phyloP scores from a whole-genome alignment of 2,888 invertebrate genomes.

The Cryptocephalus primarius region DNA sequence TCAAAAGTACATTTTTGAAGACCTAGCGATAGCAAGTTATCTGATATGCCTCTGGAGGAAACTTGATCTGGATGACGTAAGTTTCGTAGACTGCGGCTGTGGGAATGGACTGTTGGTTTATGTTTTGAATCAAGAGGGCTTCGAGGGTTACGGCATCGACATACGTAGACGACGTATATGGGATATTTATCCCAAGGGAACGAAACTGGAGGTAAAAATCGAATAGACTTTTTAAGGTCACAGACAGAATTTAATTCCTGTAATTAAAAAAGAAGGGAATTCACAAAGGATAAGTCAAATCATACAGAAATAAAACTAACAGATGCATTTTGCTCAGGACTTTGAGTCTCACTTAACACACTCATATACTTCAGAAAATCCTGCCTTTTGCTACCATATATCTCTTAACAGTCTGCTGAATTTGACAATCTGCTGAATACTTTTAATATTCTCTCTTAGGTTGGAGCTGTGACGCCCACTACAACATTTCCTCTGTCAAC shows the following conservation, averaged over 20 bases:
- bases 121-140: conserved; percentile 76
- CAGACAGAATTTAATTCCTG: too few relatives aligned
- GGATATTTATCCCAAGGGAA: conserved; percentile 60
- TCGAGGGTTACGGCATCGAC: conserved; percentile 73
- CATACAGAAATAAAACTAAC: too few relatives aligned
- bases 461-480: conserved; percentile 50
- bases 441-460: conserved; percentile 37
- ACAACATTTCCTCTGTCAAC: conserved; percentile 61
- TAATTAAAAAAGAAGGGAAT: too few relatives aligned
- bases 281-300: too few relatives aligned
- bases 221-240: background rate
- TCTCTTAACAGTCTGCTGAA: too few relatives aligned
- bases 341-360: too few relatives aligned
- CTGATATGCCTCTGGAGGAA: conserved; percentile 65
- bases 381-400: too few relatives aligned
- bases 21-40: conserved; percentile 87
- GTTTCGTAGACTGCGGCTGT: conserved; percentile 91
- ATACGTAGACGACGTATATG: conserved; percentile 79
- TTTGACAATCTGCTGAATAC: too few relatives aligned
- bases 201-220: conserved; percentile 49
- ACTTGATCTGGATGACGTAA: conserved; percentile 25
- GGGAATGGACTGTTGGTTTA: conserved; percentile 93
- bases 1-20: conserved; percentile 90
- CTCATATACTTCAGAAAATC: too few relatives aligned
- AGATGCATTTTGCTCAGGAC: too few relatives aligned